These are phyloP conservation scores for Ptilorrhoa leucosticta DNA, from an alignment of 2,113 vertebrate species.

Conservation along the genomic window DNA sequence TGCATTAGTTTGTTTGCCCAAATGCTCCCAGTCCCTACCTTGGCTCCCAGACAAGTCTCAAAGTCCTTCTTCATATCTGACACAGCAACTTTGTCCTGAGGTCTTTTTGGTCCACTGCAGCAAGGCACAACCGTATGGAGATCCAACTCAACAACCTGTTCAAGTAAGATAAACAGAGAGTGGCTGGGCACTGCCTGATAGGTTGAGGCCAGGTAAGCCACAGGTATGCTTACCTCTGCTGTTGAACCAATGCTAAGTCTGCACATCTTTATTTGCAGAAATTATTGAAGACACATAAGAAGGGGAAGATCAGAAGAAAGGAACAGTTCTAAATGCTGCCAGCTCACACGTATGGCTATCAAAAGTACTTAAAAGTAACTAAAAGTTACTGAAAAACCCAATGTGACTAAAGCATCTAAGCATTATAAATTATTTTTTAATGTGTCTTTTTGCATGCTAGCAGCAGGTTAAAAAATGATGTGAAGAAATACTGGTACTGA, in stretches of 20 bases:
- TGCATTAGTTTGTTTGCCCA: neutral
- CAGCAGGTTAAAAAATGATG: neutral
- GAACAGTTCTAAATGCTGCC: neutral
- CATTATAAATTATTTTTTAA: neutral
- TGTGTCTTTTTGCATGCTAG: neutral
- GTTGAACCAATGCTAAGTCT: neutral
- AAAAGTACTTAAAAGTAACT: too few species aligned
- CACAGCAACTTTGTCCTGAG: slow-evolving; percentile 90
- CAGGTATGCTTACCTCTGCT: neutral
- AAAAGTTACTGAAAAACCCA: neutral
- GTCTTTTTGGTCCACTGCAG: slow-evolving; percentile 95
- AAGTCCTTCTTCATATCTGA: slow-evolving; percentile 93
- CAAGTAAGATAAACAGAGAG: neutral
- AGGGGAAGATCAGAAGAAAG: neutral
- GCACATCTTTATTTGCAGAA: neutral
- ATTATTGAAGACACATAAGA: neutral
- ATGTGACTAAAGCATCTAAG: neutral
- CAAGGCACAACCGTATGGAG: slow-evolving; percentile 88
- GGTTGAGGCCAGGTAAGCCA: neutral
- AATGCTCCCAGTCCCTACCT: slow-evolving; percentile 72
- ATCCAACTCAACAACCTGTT: slow-evolving; percentile 84
- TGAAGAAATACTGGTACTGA: neutral
- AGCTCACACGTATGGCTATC: neutral
- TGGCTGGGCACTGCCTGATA: neutral
- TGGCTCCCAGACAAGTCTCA: slow-evolving; percentile 85